Evolutionary conservation across 2,797 vertebrate species (phyloP).

Genomic region (Pseudopleuronectes americanus): DNA sequence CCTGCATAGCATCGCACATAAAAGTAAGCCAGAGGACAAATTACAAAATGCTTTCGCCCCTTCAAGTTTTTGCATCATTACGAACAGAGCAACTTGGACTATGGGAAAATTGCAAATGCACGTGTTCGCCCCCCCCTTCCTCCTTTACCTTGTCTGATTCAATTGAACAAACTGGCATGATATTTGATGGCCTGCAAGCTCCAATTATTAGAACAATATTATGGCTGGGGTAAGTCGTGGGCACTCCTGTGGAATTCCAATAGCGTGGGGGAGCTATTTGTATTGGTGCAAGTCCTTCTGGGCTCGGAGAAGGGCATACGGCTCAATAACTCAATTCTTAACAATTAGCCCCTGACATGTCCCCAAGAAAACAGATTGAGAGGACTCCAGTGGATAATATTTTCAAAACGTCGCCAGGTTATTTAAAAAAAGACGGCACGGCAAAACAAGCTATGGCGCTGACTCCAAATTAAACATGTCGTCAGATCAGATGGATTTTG

Average conservation of each 20-base stretch:
- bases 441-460: slow-evolving; percentile 39
- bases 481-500: slow-evolving; percentile 59
- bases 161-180: slow-evolving; percentile 83
- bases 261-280: slow-evolving; percentile 80
- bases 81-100: slow-evolving; percentile 65
- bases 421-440: slow-evolving; percentile 54
- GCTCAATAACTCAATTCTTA: slow-evolving; percentile 87
- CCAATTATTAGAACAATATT: slow-evolving; percentile 87
- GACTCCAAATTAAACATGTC: slow-evolving; percentile 48
- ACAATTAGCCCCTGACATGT: slow-evolving; percentile 86
- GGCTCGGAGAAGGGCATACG: slow-evolving; percentile 81
- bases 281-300: slow-evolving; percentile 82
- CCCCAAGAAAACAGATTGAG: slow-evolving; percentile 74
- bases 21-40: slow-evolving; percentile 64
- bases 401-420: slow-evolving; percentile 64
- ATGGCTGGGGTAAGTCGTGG: slow-evolving; percentile 76
- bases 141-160: slow-evolving; percentile 79
- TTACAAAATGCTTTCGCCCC: slow-evolving; percentile 57
- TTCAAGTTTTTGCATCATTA: slow-evolving; percentile 65
- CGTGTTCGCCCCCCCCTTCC: slow-evolving; percentile 1
- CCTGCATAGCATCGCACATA: slow-evolving; percentile 40
- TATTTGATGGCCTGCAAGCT: slow-evolving; percentile 85
- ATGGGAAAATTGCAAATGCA: slow-evolving; percentile 70
- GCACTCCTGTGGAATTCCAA: slow-evolving; percentile 80
- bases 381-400: slow-evolving; percentile 72